phyloP scores from a whole-genome alignment of 53 echinoderm and acorn worm species.

The Patiria pectinifera region DNA sequence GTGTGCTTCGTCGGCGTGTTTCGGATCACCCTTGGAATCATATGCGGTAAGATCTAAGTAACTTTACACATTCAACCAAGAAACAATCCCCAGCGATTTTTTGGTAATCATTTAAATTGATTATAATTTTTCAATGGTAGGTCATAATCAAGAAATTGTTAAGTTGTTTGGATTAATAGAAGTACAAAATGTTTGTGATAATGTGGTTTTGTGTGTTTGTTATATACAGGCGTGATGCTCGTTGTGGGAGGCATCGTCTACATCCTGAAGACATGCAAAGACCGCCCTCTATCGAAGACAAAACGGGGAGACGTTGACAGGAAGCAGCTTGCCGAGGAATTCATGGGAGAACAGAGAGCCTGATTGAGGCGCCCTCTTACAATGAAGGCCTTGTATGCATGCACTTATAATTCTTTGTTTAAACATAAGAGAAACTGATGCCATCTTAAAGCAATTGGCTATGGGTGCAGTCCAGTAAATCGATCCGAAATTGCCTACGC shows the following conservation, averaged over 20 bases:
- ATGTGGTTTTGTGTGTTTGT: neutral
- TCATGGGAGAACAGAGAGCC: slow-evolving; percentile 65
- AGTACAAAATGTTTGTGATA: neutral
- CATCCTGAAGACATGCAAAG: slow-evolving; percentile 72
- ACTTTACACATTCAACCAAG: neutral
- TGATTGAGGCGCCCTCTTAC: neutral
- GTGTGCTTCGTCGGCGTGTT: slow-evolving; percentile 68
- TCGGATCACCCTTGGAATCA: slow-evolving; percentile 50
- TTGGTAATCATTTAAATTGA: too few relatives aligned
- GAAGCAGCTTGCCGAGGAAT: slow-evolving; percentile 68
- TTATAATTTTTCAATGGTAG: too few relatives aligned
- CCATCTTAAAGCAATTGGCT: too few relatives aligned
- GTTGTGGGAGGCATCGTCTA: slow-evolving; percentile 70
- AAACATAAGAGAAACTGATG: too few relatives aligned
- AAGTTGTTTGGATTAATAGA: too few relatives aligned
- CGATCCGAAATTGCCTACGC: too few relatives aligned
- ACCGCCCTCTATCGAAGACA: slow-evolving; percentile 53
- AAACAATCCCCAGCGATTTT: too few relatives aligned
- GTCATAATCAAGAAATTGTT: too few relatives aligned
- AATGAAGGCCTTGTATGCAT: neutral
- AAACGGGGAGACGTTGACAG: slow-evolving; percentile 55
- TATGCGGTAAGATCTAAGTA: slow-evolving; percentile 65
- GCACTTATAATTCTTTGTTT: neutral
- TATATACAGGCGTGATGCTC: slow-evolving; percentile 61
- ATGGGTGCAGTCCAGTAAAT: too few relatives aligned